Conservation (phyloP, 1,140 invertebrate species). For the Zaprionus kolodkinae region DNA sequence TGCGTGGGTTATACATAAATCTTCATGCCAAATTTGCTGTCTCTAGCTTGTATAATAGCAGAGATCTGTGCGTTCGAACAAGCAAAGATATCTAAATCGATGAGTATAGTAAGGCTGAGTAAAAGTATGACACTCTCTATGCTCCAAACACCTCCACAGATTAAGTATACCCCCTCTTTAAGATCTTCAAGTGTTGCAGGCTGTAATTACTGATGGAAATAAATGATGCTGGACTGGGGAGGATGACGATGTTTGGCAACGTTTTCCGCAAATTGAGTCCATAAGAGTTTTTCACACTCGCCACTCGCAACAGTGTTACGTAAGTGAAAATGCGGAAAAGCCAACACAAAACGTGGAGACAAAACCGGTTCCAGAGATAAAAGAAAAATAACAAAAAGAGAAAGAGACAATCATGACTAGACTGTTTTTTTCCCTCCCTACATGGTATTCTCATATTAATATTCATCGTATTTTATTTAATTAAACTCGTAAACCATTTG, state of each 20-base stretch:
- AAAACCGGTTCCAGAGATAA: constrained; percentile 29
- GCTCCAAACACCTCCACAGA: too few species aligned
- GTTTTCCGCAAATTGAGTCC: constrained; percentile 9
- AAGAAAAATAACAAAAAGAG: neutral
- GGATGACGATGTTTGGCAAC: constrained; percentile 3
- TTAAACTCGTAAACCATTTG: constrained; percentile 12
- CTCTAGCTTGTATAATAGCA: too few species aligned
- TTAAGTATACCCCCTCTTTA: too few species aligned
- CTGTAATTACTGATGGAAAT: neutral
- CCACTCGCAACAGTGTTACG: constrained; percentile 12
- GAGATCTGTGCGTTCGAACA: too few species aligned
- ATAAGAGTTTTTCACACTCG: constrained; percentile 12
- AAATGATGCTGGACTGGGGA: constrained; percentile 1
- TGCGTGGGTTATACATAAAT: too few species aligned
- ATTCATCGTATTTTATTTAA: constrained; percentile 21
- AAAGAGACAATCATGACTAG: constrained; percentile 20
- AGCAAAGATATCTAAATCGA: too few species aligned
- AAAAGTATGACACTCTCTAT: too few species aligned
- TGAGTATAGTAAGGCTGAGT: too few species aligned
- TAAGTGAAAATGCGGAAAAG: constrained; percentile 45
- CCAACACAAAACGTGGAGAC: neutral
- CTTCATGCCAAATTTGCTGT: too few species aligned
- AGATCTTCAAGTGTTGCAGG: too few species aligned
- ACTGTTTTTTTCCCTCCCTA: neutral
- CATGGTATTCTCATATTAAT: neutral